phyloP scores from a whole-genome alignment of 2,888 invertebrate species.

The Acheta domesticus region DNA sequence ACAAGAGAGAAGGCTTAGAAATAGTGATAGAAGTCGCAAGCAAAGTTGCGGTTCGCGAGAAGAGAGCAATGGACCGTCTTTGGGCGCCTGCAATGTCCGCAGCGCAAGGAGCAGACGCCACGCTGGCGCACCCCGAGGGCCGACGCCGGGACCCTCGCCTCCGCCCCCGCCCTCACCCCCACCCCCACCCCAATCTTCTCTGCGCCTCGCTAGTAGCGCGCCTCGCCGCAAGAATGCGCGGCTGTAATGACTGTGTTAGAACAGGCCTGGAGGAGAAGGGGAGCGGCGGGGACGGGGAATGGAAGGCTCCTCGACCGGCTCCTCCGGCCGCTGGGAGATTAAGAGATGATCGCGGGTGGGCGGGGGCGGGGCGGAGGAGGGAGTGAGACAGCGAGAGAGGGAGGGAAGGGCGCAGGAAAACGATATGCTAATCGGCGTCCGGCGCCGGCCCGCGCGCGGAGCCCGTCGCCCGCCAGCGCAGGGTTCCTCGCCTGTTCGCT shows the following conservation, averaged over 20 bases:
- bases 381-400: not conserved
- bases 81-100: too few species aligned
- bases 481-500: not conserved
- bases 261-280: not conserved
- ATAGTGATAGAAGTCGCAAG: too few species aligned
- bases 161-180: not conserved
- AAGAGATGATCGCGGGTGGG: not conserved
- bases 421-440: not conserved
- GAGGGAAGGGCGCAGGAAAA: conserved; percentile 1
- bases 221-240: not conserved
- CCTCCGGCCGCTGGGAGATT: not conserved
- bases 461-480: not conserved
- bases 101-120: too few species aligned
- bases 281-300: not conserved
- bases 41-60: too few species aligned
- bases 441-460: not conserved
- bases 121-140: not conserved
- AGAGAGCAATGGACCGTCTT: too few species aligned
- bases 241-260: not conserved
- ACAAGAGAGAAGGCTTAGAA: too few species aligned
- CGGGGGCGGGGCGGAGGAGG: not conserved
- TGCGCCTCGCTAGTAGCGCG: not conserved
- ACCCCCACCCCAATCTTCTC: not conserved
- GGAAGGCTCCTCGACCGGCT: not conserved
- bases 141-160: not conserved